Evolutionary conservation across 2,113 vertebrate genomes (phyloP).

Genomic region (Apaloderma vittatum): DNA sequence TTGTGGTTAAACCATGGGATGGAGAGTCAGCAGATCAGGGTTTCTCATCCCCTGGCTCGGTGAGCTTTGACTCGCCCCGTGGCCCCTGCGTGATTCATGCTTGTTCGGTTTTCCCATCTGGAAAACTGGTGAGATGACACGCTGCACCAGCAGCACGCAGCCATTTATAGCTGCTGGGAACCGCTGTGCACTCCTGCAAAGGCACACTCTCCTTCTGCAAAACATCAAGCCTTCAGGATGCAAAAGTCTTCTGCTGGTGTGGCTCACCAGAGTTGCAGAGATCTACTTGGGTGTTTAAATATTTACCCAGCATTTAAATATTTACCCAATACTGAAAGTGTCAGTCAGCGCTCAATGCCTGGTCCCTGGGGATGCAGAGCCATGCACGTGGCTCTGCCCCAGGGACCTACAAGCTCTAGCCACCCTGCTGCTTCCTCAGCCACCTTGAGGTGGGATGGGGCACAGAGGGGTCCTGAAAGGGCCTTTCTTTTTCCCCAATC

Average conservation of each 20-base stretch:
- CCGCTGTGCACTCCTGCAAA: not conserved
- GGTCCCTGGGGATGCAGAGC: not conserved
- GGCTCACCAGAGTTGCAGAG: not conserved
- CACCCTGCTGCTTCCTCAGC: not conserved
- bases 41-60: slow-evolving; percentile 11
- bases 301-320: not conserved
- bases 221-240: not conserved
- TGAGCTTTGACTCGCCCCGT: not conserved
- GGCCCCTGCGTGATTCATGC: not conserved
- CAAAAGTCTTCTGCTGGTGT: fast-evolving
- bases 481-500: not conserved
- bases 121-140: not conserved
- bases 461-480: no score
- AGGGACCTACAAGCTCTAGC: not conserved
- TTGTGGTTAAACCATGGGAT: not conserved
- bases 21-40: not conserved
- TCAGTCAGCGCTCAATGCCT: not conserved
- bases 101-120: not conserved
- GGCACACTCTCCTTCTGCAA: not conserved
- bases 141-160: not conserved
- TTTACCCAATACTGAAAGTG: not conserved
- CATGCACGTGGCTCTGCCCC: fast-evolving
- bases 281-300: not conserved
- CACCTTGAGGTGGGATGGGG: not conserved
- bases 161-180: not conserved